Percentiles rank a stretch among this genome's conserved stretches.
Evolutionary conservation across 2,888 invertebrate genomes (phyloP).

Genomic region (Idaea biselata): DNA sequence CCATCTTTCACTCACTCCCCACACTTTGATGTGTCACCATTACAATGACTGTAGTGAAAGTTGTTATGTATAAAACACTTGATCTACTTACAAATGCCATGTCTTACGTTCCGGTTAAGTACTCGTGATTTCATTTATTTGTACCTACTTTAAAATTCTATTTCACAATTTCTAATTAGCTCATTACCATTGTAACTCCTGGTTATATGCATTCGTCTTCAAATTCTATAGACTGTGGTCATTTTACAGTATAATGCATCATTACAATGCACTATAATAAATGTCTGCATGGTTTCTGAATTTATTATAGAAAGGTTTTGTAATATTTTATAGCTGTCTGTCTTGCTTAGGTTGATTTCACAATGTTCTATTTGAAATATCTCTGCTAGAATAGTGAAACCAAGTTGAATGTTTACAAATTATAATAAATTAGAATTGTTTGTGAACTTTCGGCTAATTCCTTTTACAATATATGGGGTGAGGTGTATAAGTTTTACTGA

Average conservation of each 20-base stretch:
- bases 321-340: conserved; percentile 35
- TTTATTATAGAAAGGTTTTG: conserved; percentile 36
- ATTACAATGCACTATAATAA: conserved; percentile 47
- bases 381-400: conserved; percentile 22
- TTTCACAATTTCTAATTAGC: conserved; percentile 79
- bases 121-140: conserved; percentile 81
- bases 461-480: neutral
- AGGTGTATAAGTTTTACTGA: neutral
- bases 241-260: conserved; percentile 38
- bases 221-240: conserved; percentile 43
- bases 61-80: conserved; percentile 81
- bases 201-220: conserved; percentile 46
- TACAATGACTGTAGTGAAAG: conserved; percentile 81
- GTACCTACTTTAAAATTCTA: conserved; percentile 77
- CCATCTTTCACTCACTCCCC: conserved; percentile 78
- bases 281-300: conserved; percentile 42
- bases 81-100: conserved; percentile 81
- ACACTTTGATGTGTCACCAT: conserved; percentile 81
- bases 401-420: conserved; percentile 17
- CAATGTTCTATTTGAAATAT: conserved; percentile 20
- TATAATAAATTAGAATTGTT: conserved; percentile 28
- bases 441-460: conserved; percentile 21
- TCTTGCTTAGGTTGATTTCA: conserved; percentile 29
- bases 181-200: conserved; percentile 66
- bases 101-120: conserved; percentile 81